Percentiles rank a stretch among this genome's conserved stretches.
Evolutionary conservation across 1,140 invertebrate genomes (phyloP).

Genomic region (Caerostris darwini): DNA sequence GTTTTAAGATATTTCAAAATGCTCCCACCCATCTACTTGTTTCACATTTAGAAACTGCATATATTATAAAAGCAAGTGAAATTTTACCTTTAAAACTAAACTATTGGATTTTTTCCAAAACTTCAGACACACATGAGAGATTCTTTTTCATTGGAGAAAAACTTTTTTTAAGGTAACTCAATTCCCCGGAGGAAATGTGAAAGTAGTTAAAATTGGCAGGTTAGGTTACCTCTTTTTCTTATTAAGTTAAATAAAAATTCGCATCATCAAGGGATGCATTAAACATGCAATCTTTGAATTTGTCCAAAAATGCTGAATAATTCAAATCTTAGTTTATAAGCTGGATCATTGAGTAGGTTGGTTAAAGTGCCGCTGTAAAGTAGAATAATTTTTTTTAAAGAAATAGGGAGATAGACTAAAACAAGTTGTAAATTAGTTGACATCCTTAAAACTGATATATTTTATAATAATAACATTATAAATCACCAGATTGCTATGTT

Average conservation of each 20-base stretch:
- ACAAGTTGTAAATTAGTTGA: too few species aligned
- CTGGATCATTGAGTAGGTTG: too few species aligned
- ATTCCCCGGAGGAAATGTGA: background rate
- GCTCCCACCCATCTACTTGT: too few species aligned
- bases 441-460: too few species aligned
- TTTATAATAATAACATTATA: too few species aligned
- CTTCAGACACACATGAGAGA: background rate
- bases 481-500: too few species aligned
- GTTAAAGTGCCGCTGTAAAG: too few species aligned
- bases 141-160: background rate
- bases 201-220: constrained; percentile 10
- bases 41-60: background rate
- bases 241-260: background rate
- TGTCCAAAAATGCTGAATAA: too few species aligned
- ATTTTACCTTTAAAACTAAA: background rate
- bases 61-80: background rate
- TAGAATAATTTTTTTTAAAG: too few species aligned
- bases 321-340: too few species aligned
- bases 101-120: background rate
- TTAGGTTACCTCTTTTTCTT: background rate
- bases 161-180: background rate
- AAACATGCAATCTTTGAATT: background rate
- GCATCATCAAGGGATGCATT: background rate
- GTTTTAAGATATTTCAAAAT: too few species aligned
- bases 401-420: too few species aligned